Evolutionary conservation across 2,797 vertebrate species (phyloP).

Genomic region (Thalassophryne amazonica): DNA sequence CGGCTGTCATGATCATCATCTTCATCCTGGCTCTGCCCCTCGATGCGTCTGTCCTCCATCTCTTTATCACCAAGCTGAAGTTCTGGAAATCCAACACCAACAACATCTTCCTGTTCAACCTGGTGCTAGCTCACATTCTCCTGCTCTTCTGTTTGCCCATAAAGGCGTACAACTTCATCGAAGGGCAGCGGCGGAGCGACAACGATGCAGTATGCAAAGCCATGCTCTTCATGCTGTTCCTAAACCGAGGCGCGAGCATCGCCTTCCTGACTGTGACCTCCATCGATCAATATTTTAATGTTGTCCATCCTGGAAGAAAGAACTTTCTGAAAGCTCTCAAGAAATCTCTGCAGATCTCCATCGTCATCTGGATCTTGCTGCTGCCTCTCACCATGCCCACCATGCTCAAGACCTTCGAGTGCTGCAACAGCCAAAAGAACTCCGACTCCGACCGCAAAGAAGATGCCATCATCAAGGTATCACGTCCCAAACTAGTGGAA

Average conservation of each 20-base stretch:
- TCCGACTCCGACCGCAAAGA: accelerated
- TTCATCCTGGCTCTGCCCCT: constrained; percentile 72
- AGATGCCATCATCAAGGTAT: constrained; percentile 25
- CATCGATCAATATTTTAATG: constrained; percentile 70
- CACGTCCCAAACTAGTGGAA: not conserved
- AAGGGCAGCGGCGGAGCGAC: constrained; percentile 2
- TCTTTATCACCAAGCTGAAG: constrained; percentile 76
- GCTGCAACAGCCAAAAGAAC: constrained; percentile 32
- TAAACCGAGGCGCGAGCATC: constrained; percentile 72
- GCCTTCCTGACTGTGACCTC: constrained; percentile 73
- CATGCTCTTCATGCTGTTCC: constrained; percentile 65
- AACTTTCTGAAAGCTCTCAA: constrained; percentile 54
- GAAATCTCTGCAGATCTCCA: constrained; percentile 55
- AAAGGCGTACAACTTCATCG: constrained; percentile 57
- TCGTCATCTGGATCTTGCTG: constrained; percentile 70
- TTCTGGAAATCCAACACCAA: constrained; percentile 78
- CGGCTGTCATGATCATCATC: constrained; percentile 54
- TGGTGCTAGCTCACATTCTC: constrained; percentile 71
- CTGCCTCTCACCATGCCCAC: constrained; percentile 59
- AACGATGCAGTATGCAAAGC: constrained; percentile 19
- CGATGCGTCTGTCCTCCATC: constrained; percentile 68
- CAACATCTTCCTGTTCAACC: constrained; percentile 73
- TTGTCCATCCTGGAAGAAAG: constrained; percentile 62
- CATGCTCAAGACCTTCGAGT: constrained; percentile 59
- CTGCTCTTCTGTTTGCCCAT: constrained; percentile 73